phyloP scores from a whole-genome alignment of 2,797 vertebrate genomes.

The Rhyacichthys aspro region DNA sequence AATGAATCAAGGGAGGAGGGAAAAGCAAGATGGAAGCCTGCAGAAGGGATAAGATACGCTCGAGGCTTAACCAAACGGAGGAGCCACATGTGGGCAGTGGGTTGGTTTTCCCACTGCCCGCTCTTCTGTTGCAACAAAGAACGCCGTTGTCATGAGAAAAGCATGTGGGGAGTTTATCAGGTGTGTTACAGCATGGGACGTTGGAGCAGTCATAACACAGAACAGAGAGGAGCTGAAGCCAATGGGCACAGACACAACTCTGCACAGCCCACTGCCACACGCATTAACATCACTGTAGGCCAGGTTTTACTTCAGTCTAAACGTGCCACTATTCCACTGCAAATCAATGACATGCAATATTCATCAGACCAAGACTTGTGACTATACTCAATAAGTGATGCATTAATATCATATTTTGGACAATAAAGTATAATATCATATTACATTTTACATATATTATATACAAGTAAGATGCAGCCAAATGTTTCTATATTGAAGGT shows the following conservation, averaged over 20 bases:
- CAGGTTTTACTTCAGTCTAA: too few species aligned
- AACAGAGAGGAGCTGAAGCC: slow-evolving; percentile 16
- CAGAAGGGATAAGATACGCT: too few species aligned
- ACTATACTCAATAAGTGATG: too few species aligned
- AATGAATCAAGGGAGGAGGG: background rate
- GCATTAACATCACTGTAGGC: background rate
- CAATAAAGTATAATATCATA: too few species aligned
- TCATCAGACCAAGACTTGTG: too few species aligned
- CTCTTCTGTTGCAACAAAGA: slow-evolving; percentile 13
- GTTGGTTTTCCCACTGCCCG: slow-evolving; percentile 5
- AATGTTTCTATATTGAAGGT: too few species aligned
- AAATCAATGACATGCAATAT: too few species aligned
- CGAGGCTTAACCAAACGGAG: background rate
- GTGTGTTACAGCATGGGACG: slow-evolving; percentile 20
- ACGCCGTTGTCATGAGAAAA: slow-evolving; percentile 3
- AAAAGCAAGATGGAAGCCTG: slow-evolving; percentile 6
- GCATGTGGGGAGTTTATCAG: slow-evolving; percentile 10
- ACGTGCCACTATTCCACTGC: too few species aligned
- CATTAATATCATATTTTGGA: too few species aligned
- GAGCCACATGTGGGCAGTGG: background rate
- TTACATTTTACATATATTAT: too few species aligned
- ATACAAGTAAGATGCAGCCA: too few species aligned
- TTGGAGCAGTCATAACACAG: slow-evolving; percentile 44
- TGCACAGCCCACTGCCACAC: slow-evolving; percentile 3
- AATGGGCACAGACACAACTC: slow-evolving; percentile 30